phyloP scores from a whole-genome alignment of 1,140 invertebrate genomes.

The Physella acuta region DNA sequence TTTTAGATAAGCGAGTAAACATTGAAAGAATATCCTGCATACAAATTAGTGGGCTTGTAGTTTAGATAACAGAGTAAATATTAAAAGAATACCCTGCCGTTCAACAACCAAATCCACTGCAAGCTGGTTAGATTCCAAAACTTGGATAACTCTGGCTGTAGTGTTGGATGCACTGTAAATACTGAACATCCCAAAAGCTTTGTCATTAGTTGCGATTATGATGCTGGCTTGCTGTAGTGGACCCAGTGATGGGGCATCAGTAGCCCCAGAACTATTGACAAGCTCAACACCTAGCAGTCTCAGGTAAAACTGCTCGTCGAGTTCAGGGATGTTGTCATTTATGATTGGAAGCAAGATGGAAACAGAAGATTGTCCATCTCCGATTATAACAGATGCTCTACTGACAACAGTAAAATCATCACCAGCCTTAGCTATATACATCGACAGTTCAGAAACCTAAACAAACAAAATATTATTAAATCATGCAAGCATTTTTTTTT shows the following conservation, averaged over 20 bases:
- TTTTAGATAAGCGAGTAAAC: too few species aligned
- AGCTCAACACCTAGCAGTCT: constrained; percentile 46
- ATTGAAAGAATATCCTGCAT: too few species aligned
- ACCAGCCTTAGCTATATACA: constrained; percentile 35
- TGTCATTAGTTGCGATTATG: constrained; percentile 49
- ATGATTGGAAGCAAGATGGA: constrained; percentile 42
- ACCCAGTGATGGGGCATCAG: constrained; percentile 47
- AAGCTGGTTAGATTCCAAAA: constrained; percentile 47
- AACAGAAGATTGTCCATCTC: constrained; percentile 39
- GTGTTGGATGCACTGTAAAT: constrained; percentile 44
- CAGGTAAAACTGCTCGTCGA: constrained; percentile 50
- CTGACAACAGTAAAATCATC: constrained; percentile 46
- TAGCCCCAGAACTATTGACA: constrained; percentile 29
- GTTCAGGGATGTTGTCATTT: constrained; percentile 50
- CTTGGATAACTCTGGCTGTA: constrained; percentile 40
- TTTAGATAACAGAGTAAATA: too few species aligned
- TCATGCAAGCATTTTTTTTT: too few species aligned
- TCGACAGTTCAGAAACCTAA: constrained; percentile 22
- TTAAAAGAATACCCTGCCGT: constrained; percentile 47
- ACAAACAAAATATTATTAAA: not conserved
- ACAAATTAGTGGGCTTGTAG: too few species aligned
- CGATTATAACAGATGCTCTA: constrained; percentile 39
- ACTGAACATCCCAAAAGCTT: constrained; percentile 52
- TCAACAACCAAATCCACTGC: constrained; percentile 54
- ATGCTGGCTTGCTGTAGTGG: constrained; percentile 34